Percentiles rank a stretch among this genome's conserved stretches.
These are phyloP conservation scores for Lasioglossum zephyrum DNA, from an alignment of 2,888 invertebrate genomes.

Conservation along the genomic window DNA sequence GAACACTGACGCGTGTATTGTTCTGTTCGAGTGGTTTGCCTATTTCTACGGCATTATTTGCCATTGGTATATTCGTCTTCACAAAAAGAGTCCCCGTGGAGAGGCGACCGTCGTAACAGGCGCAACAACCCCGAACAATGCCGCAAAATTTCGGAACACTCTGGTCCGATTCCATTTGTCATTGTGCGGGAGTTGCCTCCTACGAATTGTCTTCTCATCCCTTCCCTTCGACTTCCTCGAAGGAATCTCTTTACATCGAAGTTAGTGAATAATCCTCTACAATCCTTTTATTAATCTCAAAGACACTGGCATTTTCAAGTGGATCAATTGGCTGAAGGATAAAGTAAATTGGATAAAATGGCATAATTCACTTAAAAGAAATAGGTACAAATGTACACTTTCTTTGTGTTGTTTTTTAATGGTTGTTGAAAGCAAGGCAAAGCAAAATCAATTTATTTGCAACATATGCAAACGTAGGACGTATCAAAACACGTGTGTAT, in stretches of 20 bases:
- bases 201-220: constrained; percentile 12
- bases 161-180: constrained; percentile 35
- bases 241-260: neutral
- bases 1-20: constrained; percentile 63
- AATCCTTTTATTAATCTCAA: neutral
- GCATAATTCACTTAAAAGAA: too few species aligned
- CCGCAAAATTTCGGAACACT: constrained; percentile 58
- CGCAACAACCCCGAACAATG: constrained; percentile 66
- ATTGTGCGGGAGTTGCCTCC: constrained; percentile 32
- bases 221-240: neutral
- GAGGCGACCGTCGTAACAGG: constrained; percentile 63
- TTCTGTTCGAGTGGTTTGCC: constrained; percentile 76
- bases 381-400: too few species aligned
- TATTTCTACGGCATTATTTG: constrained; percentile 74
- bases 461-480: too few species aligned
- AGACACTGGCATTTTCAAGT: neutral
- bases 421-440: too few species aligned
- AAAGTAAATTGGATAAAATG: too few species aligned
- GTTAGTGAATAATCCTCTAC: neutral
- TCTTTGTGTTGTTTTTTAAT: too few species aligned
- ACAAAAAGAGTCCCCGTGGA: constrained; percentile 40
- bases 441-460: too few species aligned
- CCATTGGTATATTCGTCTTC: constrained; percentile 40
- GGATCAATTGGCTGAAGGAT: too few species aligned
- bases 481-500: too few species aligned